Evolutionary conservation across 2,113 vertebrate genomes (phyloP), one percentile per base, ranked within the genome.

Genomic region (Columba livia): DNA sequence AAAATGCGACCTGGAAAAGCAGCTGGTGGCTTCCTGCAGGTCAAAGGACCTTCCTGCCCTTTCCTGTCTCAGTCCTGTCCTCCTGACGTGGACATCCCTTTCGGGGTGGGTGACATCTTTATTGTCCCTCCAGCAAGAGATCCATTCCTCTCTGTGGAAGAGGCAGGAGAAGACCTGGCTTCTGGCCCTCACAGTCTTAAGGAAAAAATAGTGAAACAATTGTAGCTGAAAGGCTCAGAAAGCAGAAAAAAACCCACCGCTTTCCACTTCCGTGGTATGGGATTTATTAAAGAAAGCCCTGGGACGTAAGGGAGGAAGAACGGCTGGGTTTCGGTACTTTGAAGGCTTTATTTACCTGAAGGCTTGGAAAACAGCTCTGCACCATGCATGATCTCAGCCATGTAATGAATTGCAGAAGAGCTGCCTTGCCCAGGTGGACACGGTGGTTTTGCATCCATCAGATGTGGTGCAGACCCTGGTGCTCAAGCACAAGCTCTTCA

Each of bases 331-430:
- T 64, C 19, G 5, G 69, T 87, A 70, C 91, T 89, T 87, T 81
- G 93, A 81, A 87, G 61, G 64, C 54, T 92, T 92, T 73, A 73
- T 96, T 90, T 86, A 95, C 93, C 96, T 96, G 86, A n/a, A 94
- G 91, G 69, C 47, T 89, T 91, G 85, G 83, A 67, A 81, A 88
- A 38, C 0, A 74, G 17, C 61, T 89, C 58, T 31, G 82, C 23
- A 10, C 67, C 3, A 0, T 2, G 36, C 4, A 0, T 62, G 88
- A 60, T 51, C 62, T 89, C 92, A 79, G 60, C 80, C 3, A 2
- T n/a, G 75, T 31, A 60, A 93, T 20, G 77, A 56, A 18, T 42
- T 72, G 53, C 87, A 94, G 87, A 44, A 65, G n/a, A 57, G 44
- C 50, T 88, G 74, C 5, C 79, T 67, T 11, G 28, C 54, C 40